Conservation (phyloP, 1,140 invertebrate genomes). For the Calliphora vicina region DNA sequence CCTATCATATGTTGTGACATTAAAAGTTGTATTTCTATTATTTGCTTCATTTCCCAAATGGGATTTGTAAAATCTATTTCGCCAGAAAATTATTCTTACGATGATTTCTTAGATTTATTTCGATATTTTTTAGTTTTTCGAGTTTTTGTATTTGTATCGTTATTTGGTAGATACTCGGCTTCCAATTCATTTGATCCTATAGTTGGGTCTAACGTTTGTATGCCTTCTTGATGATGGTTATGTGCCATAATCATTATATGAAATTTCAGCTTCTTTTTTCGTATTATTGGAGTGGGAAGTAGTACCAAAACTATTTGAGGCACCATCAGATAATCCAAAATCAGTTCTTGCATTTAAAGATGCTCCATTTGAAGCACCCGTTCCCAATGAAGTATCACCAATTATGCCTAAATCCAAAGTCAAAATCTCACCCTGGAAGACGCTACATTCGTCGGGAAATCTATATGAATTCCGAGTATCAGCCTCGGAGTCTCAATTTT, state of each 20-base stretch:
- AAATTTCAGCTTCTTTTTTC: not conserved
- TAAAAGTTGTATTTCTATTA: not conserved
- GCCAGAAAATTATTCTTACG: not conserved
- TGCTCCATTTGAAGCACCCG: not conserved
- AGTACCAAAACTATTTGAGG: not conserved
- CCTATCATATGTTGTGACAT: not conserved
- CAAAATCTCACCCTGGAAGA: no score
- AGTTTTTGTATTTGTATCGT: not conserved
- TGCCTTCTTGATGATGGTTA: not conserved
- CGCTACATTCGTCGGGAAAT: no score
- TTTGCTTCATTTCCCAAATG: not conserved
- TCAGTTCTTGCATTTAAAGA: not conserved
- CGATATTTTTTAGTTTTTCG: conserved; percentile 9
- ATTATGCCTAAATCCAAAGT: not conserved
- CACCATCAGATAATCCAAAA: not conserved
- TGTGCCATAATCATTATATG: not conserved
- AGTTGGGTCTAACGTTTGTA: not conserved
- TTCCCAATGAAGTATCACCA: not conserved
- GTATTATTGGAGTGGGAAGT: not conserved
- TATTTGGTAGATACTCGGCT: not conserved
- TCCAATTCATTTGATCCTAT: not conserved
- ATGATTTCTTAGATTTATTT: conserved; percentile 1
- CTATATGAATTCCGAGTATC: no score
- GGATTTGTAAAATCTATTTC: not conserved
- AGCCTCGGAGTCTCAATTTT: no score